phyloP scores from a whole-genome alignment of 1,140 invertebrate species.

The Lysiphlebus fabarum region DNA sequence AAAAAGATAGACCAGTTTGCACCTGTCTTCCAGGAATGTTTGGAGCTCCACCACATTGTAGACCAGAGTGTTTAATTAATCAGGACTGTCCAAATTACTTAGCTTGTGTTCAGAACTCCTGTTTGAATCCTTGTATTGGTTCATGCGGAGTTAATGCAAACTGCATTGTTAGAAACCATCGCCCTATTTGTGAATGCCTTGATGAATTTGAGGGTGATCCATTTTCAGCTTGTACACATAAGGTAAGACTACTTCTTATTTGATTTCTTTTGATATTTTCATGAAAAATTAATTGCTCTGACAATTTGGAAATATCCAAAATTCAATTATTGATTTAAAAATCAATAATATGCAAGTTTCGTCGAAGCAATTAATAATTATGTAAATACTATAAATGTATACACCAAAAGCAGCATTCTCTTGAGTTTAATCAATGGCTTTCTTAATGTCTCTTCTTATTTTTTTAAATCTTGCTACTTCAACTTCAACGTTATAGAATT shows the following conservation, averaged over 20 bases:
- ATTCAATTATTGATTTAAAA: too few relatives aligned
- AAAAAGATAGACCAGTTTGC: conserved; percentile 70
- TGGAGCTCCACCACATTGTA: conserved; percentile 76
- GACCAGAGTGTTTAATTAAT: conserved; percentile 75
- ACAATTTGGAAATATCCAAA: too few relatives aligned
- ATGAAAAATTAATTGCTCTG: too few relatives aligned
- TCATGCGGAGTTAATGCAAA: conserved; percentile 80
- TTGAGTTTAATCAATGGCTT: too few relatives aligned
- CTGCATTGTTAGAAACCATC: conserved; percentile 73
- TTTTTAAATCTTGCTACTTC: too few relatives aligned
- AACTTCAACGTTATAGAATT: too few relatives aligned
- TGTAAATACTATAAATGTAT: too few relatives aligned
- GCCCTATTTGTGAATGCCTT: conserved; percentile 73
- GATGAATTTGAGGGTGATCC: conserved; percentile 78
- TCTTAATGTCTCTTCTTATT: too few relatives aligned
- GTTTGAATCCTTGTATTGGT: conserved; percentile 76
- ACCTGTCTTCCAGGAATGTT: conserved; percentile 74
- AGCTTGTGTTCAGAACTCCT: conserved; percentile 74
- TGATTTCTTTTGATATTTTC: too few relatives aligned
- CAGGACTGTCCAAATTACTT: conserved; percentile 75
- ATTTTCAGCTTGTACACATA: conserved; percentile 69
- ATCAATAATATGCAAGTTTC: too few relatives aligned
- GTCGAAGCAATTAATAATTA: too few relatives aligned
- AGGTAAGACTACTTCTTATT: conserved; percentile 61
- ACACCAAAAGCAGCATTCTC: too few relatives aligned